Conservation (phyloP, 1,140 invertebrate species). For the honey bee (Apis mellifera) region DNA sequence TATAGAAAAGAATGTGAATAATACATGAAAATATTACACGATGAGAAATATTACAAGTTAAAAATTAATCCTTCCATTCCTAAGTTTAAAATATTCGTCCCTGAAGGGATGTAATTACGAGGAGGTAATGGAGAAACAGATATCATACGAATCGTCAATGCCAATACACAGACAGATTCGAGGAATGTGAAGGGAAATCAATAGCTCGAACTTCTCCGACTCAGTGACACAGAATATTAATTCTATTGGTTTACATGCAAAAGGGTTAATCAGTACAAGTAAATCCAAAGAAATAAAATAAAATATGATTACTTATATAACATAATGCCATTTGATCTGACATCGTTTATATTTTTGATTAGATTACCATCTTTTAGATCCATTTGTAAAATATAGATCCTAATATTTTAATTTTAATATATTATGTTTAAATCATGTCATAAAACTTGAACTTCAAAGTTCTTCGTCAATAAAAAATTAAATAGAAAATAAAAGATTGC, state of each 20-base stretch:
- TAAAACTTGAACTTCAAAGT: not conserved
- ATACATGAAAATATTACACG: not conserved
- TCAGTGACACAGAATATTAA: slow-evolving; percentile 30
- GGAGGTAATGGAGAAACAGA: slow-evolving; percentile 3
- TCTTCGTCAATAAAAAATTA: not conserved
- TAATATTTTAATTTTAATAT: not conserved
- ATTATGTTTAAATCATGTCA: not conserved
- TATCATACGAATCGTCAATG: slow-evolving; percentile 27
- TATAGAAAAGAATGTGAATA: not conserved
- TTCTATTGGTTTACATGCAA: slow-evolving; percentile 21
- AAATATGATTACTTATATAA: not conserved
- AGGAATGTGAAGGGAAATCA: slow-evolving; percentile 36
- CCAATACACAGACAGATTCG: slow-evolving; percentile 9
- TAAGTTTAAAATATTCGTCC: not conserved
- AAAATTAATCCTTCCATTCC: not conserved
- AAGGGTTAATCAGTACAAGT: not conserved
- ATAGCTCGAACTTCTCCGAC: slow-evolving; percentile 27
- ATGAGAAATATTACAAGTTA: not conserved
- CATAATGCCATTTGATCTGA: not conserved
- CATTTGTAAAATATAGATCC: not conserved
- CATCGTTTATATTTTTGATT: not conserved
- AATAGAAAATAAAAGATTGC: not conserved
- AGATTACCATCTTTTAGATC: not conserved
- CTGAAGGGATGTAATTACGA: slow-evolving; percentile 1
- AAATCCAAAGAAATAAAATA: not conserved